Evolutionary conservation across 2,113 vertebrate species (phyloP), one percentile per base, ranked within the genome.

Genomic region (Platysternon megacephalum): DNA sequence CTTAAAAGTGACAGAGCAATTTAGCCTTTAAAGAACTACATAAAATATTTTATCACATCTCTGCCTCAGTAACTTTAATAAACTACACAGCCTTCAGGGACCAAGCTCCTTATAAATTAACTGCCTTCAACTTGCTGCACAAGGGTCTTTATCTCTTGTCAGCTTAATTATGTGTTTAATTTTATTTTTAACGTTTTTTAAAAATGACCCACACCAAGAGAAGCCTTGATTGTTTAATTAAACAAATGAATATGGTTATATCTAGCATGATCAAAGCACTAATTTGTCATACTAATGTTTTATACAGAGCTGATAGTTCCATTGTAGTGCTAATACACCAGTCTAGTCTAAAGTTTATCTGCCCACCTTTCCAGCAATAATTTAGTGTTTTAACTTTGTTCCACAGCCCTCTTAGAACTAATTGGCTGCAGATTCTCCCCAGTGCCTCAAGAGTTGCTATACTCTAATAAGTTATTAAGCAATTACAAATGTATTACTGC

Each of bases 111-210:
- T 99, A 98, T 98, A 99, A 99, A 99, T 99, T 98, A 99, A 99
- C 98, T 98, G 97, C 97, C 97, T 99, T 98, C 98, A 97, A 98
- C 97, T 98, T 98, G 98, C 98, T 98, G 98, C 97, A 98, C 98
- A 98, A 98, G 98, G 98, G 97, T 98, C 98, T 99, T 99, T 99
- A 99, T 99, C 98, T 98, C 98, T 98, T 98, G 97, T 98, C 98
- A 98, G 98, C 98, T 99, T 99, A 99, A 99, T 99, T 99, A 99
- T 98, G 98, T 99, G 98, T 98, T 99, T 99, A 99, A 99, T 99
- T 99, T 99, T 99, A 99, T 99, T 99, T 99, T 99, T 98, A 99
- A 98, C 98, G 98, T 98, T 99, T 98, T 98, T 98, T 97, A 98
- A 99, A 53, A 99, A 99, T 99, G 98, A 99, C 99, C 99, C 98